These are phyloP conservation scores for Salvelinus fontinalis DNA, from an alignment of 2,113 vertebrate species.

Conservation along the genomic window DNA sequence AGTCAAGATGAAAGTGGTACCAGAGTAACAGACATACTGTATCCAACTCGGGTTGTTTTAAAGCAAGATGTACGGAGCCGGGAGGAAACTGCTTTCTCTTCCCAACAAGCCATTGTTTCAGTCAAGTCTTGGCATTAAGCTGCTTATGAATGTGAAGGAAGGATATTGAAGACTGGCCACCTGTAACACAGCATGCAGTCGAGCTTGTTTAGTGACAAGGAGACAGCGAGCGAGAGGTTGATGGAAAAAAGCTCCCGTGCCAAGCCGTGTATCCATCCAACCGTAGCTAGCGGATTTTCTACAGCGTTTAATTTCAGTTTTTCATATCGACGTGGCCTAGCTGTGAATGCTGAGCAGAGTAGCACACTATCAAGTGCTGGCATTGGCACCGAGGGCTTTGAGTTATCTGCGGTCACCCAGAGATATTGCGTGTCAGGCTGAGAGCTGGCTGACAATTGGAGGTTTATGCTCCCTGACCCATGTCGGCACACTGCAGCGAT, in stretches of 20 bases:
- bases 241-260: constrained; percentile 14
- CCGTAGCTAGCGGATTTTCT: constrained; percentile 5
- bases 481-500: constrained; percentile 45
- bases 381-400: constrained; percentile 19
- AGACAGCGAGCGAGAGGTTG: constrained; percentile 3
- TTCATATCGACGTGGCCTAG: constrained; percentile 7
- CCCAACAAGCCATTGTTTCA: constrained; percentile 9
- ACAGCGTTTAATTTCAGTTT: constrained; percentile 25
- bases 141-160: constrained; percentile 4
- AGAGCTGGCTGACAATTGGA: constrained; percentile 53
- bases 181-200: background rate
- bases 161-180: background rate
- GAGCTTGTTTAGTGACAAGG: background rate
- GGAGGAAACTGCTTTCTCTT: background rate
- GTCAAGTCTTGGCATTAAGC: background rate
- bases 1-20: background rate
- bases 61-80: background rate
- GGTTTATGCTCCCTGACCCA: constrained; percentile 65
- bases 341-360: constrained; percentile 16
- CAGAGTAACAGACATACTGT: background rate
- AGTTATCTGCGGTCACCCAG: constrained; percentile 35
- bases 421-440: constrained; percentile 48
- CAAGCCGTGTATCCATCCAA: background rate
- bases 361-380: background rate
- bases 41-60: background rate